Conservation (phyloP, 2,113 vertebrate species). For the Hippocampus barbouri region DNA sequence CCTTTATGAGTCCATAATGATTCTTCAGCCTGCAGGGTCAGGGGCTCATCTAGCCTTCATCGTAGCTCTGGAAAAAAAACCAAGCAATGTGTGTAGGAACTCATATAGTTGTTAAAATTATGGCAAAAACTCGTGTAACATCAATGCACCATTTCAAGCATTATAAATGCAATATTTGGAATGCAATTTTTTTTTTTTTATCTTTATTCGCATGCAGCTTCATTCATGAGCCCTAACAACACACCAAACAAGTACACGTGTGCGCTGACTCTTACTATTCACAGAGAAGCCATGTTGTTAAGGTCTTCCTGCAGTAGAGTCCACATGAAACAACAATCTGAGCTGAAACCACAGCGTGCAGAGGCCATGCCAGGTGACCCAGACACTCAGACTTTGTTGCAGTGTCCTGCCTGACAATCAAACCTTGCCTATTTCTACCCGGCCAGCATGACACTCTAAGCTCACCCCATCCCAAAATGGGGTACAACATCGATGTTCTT, state of each 20-base stretch:
- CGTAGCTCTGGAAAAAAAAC: slow-evolving; percentile 44
- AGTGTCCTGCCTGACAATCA: slow-evolving; percentile 54
- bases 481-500: slow-evolving; percentile 41
- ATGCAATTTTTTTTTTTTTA: background rate
- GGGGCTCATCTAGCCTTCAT: slow-evolving; percentile 57
- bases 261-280: slow-evolving; percentile 57
- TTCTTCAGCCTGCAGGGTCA: slow-evolving; percentile 58
- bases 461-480: slow-evolving; percentile 40
- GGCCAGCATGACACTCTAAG: slow-evolving; percentile 12
- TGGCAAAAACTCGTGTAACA: slow-evolving; percentile 19
- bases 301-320: slow-evolving; percentile 60
- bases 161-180: slow-evolving; percentile 7
- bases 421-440: slow-evolving; percentile 30
- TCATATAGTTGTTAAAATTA: slow-evolving; percentile 22
- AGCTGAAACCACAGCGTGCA: slow-evolving; percentile 65
- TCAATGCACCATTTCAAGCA: slow-evolving; percentile 18
- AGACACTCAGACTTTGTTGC: slow-evolving; percentile 59
- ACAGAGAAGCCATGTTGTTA: slow-evolving; percentile 57
- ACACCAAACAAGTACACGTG: slow-evolving; percentile 43
- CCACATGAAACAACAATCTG: slow-evolving; percentile 60
- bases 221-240: slow-evolving; percentile 34
- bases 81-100: slow-evolving; percentile 38
- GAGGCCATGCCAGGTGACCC: slow-evolving; percentile 61
- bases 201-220: background rate
- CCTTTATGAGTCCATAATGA: slow-evolving; percentile 71